A percentile compares a stretch with the other conserved stretches of the same genome.
phyloP scores from a whole-genome alignment of 2,113 vertebrate species.

The Anthoscopus minutus region DNA sequence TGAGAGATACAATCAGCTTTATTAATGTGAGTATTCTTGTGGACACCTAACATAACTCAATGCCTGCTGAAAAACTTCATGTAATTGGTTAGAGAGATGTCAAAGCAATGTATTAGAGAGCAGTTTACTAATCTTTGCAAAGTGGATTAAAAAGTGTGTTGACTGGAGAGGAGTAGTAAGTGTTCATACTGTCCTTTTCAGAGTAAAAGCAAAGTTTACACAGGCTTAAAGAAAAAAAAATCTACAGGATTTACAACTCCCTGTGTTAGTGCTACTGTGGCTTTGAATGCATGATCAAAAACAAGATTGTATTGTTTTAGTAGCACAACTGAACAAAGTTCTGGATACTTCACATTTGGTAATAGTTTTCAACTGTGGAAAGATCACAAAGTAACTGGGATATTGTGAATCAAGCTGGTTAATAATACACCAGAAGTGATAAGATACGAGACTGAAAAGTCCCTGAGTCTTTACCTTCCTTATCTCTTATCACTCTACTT shows the following conservation, averaged over 20 bases:
- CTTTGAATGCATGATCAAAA: neutral
- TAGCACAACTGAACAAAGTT: constrained; percentile 58
- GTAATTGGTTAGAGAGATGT: neutral
- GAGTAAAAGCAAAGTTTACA: neutral
- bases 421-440: constrained; percentile 62
- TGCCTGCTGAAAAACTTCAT: neutral
- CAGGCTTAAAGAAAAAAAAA: neutral
- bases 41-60: neutral
- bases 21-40: neutral
- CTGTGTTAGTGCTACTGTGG: neutral
- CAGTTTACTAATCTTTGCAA: neutral
- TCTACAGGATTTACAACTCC: neutral
- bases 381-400: constrained; percentile 41
- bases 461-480: constrained; percentile 63
- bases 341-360: constrained; percentile 36
- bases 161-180: neutral
- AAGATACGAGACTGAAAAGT: constrained; percentile 62
- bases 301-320: neutral
- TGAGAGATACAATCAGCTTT: constrained; percentile 1
- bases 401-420: constrained; percentile 52
- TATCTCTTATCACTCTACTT: constrained; percentile 65
- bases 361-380: constrained; percentile 45
- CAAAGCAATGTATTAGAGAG: neutral
- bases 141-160: neutral
- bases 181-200: neutral